Base-by-base conservation (phyloP, 2,888 invertebrate species). In the Caenorhabditis macrosperma region DNA sequence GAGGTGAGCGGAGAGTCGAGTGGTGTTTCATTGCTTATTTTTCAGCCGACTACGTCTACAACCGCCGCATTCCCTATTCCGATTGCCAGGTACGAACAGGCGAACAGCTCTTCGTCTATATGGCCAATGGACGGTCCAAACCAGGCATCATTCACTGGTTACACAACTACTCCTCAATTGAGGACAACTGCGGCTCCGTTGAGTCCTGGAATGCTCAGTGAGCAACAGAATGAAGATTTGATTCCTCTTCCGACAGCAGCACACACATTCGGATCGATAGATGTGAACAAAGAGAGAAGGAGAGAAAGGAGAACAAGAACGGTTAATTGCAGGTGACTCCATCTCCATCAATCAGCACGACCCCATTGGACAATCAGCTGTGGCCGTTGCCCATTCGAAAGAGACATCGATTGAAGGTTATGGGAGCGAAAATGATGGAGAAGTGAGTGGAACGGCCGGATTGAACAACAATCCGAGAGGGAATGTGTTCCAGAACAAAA, bases 301-400 rank as follows among this genome's bases (percentile, higher is more conserved):
- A 9, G 2, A 15, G 20, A 46, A n/a, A 12, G 20, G 24, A 24
- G 15, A 17, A 20, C 4, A 17, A 5, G 3, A 26, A 10, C 17
- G 20, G 3, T 17, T 10, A 52, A 26, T 60, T 63, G 30, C 38
- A 78, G 78, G 66, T 74, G 15, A 79, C 78, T 9, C 68, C 78
- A 52, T 79, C 78, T 4, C 63, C 78, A 44, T 55, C 52, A 26
- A 63, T 74, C 38, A 68, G 64, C 17, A 74, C 74, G 17, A 79
- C 78, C 5, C 61, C 72, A 44, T 41, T 68, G 55, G 72, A 79
- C 35, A 66, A 79, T 54, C 75, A 69, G 30, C 52, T 79, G 30
- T 79, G 79, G 79, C 79, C 79, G 15, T 17, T 79, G 26, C 75
- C 74, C 20, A 79, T 79, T 17, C 20, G 66, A 57, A 60, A 68